Evolutionary conservation across 2,113 vertebrate species (phyloP).

Genomic region (Oryzias melastigma): DNA sequence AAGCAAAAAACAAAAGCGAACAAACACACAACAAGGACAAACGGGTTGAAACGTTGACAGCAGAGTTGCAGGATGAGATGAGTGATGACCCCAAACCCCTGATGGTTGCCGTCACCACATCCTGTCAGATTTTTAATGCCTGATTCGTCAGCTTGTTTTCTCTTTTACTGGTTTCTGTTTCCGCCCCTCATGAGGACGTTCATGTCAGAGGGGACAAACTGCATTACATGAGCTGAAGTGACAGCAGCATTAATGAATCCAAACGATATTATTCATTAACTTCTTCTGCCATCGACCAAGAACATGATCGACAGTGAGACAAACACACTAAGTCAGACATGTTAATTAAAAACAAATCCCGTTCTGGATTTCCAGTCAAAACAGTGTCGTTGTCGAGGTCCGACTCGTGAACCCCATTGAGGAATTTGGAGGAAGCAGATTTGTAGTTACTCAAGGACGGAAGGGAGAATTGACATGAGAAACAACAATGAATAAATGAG

Average conservation of each 20-base stretch:
- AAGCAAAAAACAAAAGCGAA: too few species aligned
- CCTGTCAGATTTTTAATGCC: neutral
- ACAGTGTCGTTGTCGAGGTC: slow-evolving; percentile 11
- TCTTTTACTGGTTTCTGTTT: too few species aligned
- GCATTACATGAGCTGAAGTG: neutral
- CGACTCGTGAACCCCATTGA: slow-evolving; percentile 10
- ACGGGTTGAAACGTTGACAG: too few species aligned
- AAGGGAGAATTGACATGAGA: slow-evolving; percentile 38
- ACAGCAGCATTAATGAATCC: slow-evolving; percentile 18
- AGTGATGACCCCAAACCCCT: too few species aligned
- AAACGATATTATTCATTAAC: slow-evolving; percentile 31
- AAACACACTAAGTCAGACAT: slow-evolving; percentile 13
- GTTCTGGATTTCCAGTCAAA: neutral
- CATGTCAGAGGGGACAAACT: neutral
- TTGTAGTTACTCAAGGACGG: slow-evolving; percentile 22
- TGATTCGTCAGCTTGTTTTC: neutral
- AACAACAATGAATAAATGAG: slow-evolving; percentile 58
- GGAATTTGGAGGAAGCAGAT: slow-evolving; percentile 25
- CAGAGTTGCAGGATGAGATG: too few species aligned
- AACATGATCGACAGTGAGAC: slow-evolving; percentile 5
- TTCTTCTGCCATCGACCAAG: slow-evolving; percentile 11
- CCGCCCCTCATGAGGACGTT: neutral
- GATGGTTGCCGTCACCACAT: neutral
- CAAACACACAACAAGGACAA: too few species aligned
- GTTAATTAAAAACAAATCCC: slow-evolving; percentile 36